phyloP scores from a whole-genome alignment of 1,140 invertebrate species.

The Ctenoplectra terminalis region DNA sequence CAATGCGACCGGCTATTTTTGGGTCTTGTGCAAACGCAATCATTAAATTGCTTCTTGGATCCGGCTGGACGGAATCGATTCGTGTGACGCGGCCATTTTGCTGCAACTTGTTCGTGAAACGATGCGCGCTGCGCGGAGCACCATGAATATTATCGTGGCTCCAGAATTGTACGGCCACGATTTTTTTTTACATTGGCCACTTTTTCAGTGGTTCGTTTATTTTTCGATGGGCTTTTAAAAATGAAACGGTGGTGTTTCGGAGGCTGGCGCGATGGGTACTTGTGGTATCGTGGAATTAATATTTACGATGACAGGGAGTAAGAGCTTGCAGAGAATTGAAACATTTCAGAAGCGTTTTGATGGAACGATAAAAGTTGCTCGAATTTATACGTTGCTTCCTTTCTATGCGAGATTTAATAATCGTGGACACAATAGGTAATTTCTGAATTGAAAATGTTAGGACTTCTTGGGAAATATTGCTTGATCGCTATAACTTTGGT shows the following conservation, averaged over 20 bases:
- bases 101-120: background rate
- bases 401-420: no score
- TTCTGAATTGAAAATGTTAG: no score
- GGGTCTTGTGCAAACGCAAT: background rate
- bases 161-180: background rate
- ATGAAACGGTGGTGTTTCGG: background rate
- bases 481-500: no score
- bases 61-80: background rate
- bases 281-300: background rate
- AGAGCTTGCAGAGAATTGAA: background rate
- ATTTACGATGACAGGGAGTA: background rate
- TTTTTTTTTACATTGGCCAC: background rate
- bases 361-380: background rate
- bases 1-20: conserved; percentile 6
- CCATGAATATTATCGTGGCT: conserved; percentile 4
- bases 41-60: conserved; percentile 16
- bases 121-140: background rate
- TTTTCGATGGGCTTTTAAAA: background rate
- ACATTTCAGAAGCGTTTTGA: background rate
- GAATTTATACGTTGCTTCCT: background rate
- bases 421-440: no score
- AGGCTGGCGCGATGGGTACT: background rate
- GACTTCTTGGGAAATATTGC: no score
- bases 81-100: background rate
- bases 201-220: background rate